A percentile compares a stretch with the other conserved stretches of the same genome.
These are phyloP conservation scores for Cynopterus brachyotis DNA, from an alignment of 2,113 vertebrate species.

Conservation along the genomic window DNA sequence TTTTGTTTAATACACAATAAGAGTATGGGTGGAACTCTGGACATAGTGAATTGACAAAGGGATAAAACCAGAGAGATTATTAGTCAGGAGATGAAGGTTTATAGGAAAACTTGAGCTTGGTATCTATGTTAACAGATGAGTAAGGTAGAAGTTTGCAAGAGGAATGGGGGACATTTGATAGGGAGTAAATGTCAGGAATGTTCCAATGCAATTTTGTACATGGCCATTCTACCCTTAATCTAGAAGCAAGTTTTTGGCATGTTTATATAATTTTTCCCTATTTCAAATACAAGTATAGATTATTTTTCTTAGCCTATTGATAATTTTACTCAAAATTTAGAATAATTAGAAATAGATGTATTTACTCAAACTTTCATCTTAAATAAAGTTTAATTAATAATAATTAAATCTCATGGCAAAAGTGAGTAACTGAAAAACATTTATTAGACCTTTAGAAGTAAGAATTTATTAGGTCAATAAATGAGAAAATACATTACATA, in stretches of 20 bases:
- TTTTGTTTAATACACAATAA: background rate
- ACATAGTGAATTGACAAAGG: background rate
- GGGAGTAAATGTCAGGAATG: background rate
- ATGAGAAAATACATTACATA: background rate
- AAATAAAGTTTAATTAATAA: background rate
- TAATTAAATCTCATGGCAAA: background rate
- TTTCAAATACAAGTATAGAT: background rate
- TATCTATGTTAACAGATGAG: background rate
- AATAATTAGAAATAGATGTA: background rate
- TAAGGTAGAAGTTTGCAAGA: background rate
- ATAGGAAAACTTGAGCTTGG: background rate
- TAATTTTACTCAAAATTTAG: slow-evolving; percentile 21
- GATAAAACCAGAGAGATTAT: background rate
- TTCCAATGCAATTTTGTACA: background rate
- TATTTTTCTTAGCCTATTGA: background rate
- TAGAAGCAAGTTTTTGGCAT: background rate
- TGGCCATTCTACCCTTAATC: background rate
- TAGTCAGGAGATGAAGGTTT: background rate
- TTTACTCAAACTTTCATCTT: background rate
- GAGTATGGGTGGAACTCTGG: no score
- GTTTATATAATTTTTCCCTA: background rate
- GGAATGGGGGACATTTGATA: background rate
- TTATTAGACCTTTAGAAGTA: background rate
- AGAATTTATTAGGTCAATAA: background rate
- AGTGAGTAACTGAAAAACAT: background rate